phyloP scores from a whole-genome alignment of 2,797 vertebrate species.

The Acanthurus tractus region DNA sequence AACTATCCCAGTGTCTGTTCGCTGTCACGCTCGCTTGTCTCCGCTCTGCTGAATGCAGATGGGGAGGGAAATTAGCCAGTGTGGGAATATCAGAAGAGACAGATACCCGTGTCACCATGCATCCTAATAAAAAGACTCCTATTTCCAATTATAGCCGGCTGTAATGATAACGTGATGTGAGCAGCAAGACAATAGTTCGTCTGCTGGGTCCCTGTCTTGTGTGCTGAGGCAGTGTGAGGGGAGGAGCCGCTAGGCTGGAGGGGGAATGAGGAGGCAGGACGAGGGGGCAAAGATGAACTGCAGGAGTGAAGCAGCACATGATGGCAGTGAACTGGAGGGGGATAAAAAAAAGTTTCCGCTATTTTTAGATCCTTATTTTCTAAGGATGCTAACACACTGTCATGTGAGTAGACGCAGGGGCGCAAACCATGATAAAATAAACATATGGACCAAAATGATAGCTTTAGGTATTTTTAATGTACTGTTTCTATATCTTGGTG shows the following conservation, averaged over 20 bases:
- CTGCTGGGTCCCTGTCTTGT: constrained; percentile 54
- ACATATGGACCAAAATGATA: constrained; percentile 53
- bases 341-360: constrained; percentile 2
- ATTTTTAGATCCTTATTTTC: constrained; percentile 58
- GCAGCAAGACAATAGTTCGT: constrained; percentile 73
- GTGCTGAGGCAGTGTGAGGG: constrained; percentile 45
- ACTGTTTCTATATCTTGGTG: constrained; percentile 42
- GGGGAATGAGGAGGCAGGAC: constrained; percentile 25
- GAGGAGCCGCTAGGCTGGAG: constrained; percentile 20
- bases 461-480: constrained; percentile 56
- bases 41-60: constrained; percentile 74
- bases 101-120: constrained; percentile 89
- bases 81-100: constrained; percentile 89
- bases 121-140: constrained; percentile 86
- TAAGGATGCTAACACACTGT: constrained; percentile 52
- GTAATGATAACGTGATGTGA: constrained; percentile 86
- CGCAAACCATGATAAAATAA: constrained; percentile 59
- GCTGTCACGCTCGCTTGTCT: constrained; percentile 60
- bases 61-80: constrained; percentile 77
- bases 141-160: constrained; percentile 89
- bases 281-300: constrained; percentile 25
- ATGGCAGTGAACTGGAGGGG: constrained; percentile 11
- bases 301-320: constrained; percentile 30
- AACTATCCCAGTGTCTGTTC: constrained; percentile 34
- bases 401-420: constrained; percentile 37